Evolutionary conservation across 2,888 invertebrate genomes (phyloP).

Genomic region (Polydrusus pterygomalis): DNA sequence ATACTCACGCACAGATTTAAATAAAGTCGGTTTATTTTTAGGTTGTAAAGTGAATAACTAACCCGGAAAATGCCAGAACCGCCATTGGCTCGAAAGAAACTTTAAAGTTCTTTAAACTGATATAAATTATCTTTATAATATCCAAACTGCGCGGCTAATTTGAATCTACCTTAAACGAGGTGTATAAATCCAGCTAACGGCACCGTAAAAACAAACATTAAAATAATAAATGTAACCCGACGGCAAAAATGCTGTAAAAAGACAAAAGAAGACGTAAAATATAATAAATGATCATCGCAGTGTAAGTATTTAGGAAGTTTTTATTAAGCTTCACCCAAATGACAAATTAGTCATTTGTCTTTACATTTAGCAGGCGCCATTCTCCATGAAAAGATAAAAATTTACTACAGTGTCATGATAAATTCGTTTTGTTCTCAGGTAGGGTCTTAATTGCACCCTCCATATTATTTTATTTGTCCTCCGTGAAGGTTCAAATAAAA

Average conservation of each 20-base stretch:
- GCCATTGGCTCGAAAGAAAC: neutral
- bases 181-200: constrained; percentile 51
- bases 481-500: neutral
- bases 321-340: constrained; percentile 55
- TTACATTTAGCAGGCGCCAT: constrained; percentile 37
- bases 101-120: constrained; percentile 32
- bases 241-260: constrained; percentile 52
- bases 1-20: no score
- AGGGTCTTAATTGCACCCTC: constrained; percentile 26
- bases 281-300: constrained; percentile 55
- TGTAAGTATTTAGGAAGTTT: constrained; percentile 57
- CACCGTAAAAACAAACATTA: constrained; percentile 55
- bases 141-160: constrained; percentile 40
- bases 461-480: constrained; percentile 26
- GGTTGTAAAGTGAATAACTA: neutral
- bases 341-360: constrained; percentile 57
- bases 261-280: constrained; percentile 52
- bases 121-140: constrained; percentile 40
- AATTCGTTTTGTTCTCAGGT: constrained; percentile 50
- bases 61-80: neutral
- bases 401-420: constrained; percentile 49
- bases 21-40: neutral
- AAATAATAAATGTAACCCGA: constrained; percentile 56
- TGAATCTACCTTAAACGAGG: constrained; percentile 46
- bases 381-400: constrained; percentile 53